Conservation (phyloP, 2,797 vertebrate genomes). For the Pogoniulus pusillus region DNA sequence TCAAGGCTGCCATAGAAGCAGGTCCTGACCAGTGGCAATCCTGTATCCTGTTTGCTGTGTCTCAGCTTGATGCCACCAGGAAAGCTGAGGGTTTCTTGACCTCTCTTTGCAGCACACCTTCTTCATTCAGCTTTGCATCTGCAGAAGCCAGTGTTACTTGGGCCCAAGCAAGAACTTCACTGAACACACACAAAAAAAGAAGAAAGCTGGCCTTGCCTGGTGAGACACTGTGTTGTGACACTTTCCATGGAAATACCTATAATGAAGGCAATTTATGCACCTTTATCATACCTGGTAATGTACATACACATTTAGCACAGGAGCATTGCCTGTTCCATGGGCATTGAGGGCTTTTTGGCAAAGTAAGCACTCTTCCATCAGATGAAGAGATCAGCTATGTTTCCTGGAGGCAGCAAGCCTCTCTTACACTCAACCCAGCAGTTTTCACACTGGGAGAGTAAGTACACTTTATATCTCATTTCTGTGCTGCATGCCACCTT, state of each 20-base stretch:
- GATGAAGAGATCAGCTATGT: conserved; percentile 40
- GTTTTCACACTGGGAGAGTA: conserved; percentile 46
- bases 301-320: not conserved
- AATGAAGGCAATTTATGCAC: not conserved
- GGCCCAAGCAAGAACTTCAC: not conserved
- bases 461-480: conserved; percentile 24
- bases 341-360: conserved; percentile 23
- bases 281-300: not conserved
- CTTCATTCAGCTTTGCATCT: not conserved
- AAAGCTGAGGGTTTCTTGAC: not conserved
- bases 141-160: not conserved
- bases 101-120: not conserved
- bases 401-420: not conserved
- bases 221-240: not conserved
- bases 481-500: conserved; percentile 15
- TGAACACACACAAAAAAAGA: not conserved
- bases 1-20: not conserved
- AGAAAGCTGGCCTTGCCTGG: not conserved
- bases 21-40: not conserved
- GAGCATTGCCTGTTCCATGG: not conserved
- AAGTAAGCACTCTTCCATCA: conserved; percentile 19
- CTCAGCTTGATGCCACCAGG: not conserved
- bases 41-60: not conserved
- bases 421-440: conserved; percentile 33
- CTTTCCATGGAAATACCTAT: not conserved